Base-by-base conservation (phyloP, 30 jellyfish, hydroid and myxozoan species). In the Chrysaora quinquecirrha region DNA sequence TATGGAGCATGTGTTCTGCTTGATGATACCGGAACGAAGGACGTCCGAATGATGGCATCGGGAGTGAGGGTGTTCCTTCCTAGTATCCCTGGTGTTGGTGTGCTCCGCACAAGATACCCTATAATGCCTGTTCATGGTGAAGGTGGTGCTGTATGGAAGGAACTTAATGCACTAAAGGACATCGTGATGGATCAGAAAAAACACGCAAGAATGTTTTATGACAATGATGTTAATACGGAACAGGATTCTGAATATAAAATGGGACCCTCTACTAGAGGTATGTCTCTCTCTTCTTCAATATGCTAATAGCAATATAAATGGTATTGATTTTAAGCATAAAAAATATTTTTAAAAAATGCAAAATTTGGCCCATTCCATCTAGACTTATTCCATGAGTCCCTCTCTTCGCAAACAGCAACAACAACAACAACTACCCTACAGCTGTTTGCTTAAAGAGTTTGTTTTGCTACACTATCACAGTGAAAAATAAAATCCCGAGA, bases 111-210 rank as follows among this genome's bases (percentile, higher is more conserved):
- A 34, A 63, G 98, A 24, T 92, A 78, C 71, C 98, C 98, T 20
- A 86, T 92, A 30, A 78, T 92, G 91, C 98, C 98, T 0, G 89
- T 92, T 23, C 98, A 92, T 56, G 98, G 98, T 7, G 98, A 92
- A 80, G 96, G 98, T 10, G 29, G 95, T 34, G 64, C 98, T 25
- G 98, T 86, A 6, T 92, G 98, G 98, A 92, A 92, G 81, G 98
- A 92, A 48, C 68, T 92, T 31, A 86, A 92, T 56, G 98, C 98
- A 0, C 24, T 92, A 20, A 80, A 75, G 64, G 98, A 85, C 34
- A 67, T 82, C 27, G 89, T 86, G 24, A 80, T 92, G 96, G 71
- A 90, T 60, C 96, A 91, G 30, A 49, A 68, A 35, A 73, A 75
- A 27, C 81, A 76, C 47, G 48, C 66, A 38, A 48, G 50, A 12